A percentile compares a stretch with the other conserved stretches of the same genome.
Conservation (phyloP, 2,888 invertebrate species). For the Cosmorhoe ocellata region DNA sequence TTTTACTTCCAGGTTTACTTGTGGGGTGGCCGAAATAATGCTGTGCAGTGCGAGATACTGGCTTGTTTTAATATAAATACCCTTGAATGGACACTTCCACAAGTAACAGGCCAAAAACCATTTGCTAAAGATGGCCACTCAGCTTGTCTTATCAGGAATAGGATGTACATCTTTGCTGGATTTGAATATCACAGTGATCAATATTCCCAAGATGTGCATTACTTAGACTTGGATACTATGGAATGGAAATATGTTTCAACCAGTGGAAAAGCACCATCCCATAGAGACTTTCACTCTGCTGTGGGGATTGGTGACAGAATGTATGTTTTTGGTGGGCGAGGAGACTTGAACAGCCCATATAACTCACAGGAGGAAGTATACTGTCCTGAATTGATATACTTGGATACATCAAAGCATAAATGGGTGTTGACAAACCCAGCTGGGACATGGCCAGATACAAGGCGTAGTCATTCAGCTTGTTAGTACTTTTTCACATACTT, state of each 20-base stretch:
- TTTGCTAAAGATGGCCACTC: slow-evolving; percentile 95
- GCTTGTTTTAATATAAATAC: slow-evolving; percentile 91
- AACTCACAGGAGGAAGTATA: slow-evolving; percentile 87
- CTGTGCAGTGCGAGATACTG: slow-evolving; percentile 88
- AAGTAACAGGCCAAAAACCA: slow-evolving; percentile 87
- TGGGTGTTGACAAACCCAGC: slow-evolving; percentile 85
- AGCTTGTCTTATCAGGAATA: slow-evolving; percentile 89
- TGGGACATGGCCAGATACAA: slow-evolving; percentile 88
- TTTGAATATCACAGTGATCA: slow-evolving; percentile 92
- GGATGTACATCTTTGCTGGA: slow-evolving; percentile 95
- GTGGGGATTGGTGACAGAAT: slow-evolving; percentile 89
- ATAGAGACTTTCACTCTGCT: slow-evolving; percentile 95
- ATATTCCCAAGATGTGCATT: slow-evolving; percentile 91
- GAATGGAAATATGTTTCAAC: slow-evolving; percentile 86
- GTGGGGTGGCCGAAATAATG: slow-evolving; percentile 97
- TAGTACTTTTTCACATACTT: slow-evolving; percentile 65
- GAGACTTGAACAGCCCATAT: slow-evolving; percentile 84
- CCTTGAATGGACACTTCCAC: slow-evolving; percentile 85
- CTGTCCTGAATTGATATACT: slow-evolving; percentile 88
- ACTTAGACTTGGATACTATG: slow-evolving; percentile 87
- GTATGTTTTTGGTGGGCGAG: slow-evolving; percentile 95
- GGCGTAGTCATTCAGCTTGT: slow-evolving; percentile 96
- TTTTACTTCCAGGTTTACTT: slow-evolving; percentile 84
- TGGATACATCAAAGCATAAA: slow-evolving; percentile 86
- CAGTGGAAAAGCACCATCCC: slow-evolving; percentile 85